Conservation (phyloP, 2,113 vertebrate species). For the Ia io region DNA sequence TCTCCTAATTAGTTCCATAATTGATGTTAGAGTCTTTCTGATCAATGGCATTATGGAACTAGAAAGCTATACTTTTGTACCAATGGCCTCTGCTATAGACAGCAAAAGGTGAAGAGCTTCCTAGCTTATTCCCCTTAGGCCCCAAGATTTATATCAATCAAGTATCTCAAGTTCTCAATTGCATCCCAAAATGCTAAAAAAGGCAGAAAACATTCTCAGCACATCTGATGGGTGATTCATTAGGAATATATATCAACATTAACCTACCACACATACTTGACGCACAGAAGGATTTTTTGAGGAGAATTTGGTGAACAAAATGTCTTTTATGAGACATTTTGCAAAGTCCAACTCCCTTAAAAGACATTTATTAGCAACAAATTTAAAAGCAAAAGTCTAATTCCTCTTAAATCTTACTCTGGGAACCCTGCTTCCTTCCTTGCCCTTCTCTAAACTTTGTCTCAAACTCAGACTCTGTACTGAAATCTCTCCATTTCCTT, state of each 20-base stretch:
- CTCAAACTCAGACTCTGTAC: background rate
- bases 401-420: background rate
- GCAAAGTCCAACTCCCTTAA: background rate
- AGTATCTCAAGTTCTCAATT: background rate
- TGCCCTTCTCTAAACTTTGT: background rate
- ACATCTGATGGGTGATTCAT: background rate
- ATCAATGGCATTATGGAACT: background rate
- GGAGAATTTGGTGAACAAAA: background rate
- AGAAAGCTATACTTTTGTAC: background rate
- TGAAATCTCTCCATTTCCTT: background rate
- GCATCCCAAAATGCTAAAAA: background rate
- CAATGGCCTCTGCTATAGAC: background rate
- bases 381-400: background rate
- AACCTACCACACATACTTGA: background rate
- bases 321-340: background rate
- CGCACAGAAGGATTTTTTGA: background rate
- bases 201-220: background rate
- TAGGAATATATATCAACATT: background rate
- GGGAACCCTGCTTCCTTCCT: background rate
- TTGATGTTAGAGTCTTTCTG: background rate
- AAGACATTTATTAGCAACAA: background rate
- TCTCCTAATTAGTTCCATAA: background rate
- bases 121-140: background rate
- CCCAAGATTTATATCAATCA: background rate
- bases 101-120: background rate